phyloP scores from a whole-genome alignment of 1,140 invertebrate genomes.

The Phthorimaea operculella region DNA sequence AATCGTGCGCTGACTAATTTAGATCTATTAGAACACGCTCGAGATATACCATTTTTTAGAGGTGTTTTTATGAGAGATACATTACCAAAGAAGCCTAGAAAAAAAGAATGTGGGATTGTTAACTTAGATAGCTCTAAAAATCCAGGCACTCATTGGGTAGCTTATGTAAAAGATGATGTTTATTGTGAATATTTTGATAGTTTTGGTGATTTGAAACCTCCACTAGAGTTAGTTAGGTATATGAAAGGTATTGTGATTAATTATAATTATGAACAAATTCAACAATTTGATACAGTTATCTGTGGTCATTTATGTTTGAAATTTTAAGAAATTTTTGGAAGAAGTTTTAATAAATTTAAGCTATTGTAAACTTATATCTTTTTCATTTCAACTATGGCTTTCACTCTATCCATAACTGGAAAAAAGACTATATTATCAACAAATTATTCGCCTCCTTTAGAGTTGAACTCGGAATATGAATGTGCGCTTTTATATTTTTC shows the following conservation, averaged over 20 bases:
- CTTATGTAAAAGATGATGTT: constrained; percentile 30
- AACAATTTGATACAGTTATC: background rate
- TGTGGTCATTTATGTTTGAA: constrained; percentile 5
- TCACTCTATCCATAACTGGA: constrained; percentile 3
- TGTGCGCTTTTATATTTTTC: constrained; percentile 17
- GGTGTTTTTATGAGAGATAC: constrained; percentile 38
- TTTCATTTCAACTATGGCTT: constrained; percentile 6
- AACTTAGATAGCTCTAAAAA: constrained; percentile 35
- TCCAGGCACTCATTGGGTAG: constrained; percentile 43
- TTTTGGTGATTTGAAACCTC: constrained; percentile 37
- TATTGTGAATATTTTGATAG: constrained; percentile 30
- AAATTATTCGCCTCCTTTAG: constrained; percentile 20
- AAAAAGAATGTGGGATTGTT: constrained; percentile 37
- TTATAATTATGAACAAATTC: constrained; percentile 1
- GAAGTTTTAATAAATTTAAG: constrained; percentile 12
- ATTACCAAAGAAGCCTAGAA: constrained; percentile 24
- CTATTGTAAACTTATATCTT: background rate
- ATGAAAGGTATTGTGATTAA: constrained; percentile 12
- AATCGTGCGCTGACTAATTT: constrained; percentile 22
- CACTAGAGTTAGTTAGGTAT: constrained; percentile 34
- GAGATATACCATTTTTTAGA: constrained; percentile 31
- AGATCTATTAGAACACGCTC: constrained; percentile 24
- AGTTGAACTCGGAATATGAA: constrained; percentile 14
- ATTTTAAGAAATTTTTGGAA: constrained; percentile 1
- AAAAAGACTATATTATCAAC: constrained; percentile 11